Evolutionary conservation across 2,113 vertebrate genomes (phyloP).

Genomic region (Megaptera novaeangliae): DNA sequence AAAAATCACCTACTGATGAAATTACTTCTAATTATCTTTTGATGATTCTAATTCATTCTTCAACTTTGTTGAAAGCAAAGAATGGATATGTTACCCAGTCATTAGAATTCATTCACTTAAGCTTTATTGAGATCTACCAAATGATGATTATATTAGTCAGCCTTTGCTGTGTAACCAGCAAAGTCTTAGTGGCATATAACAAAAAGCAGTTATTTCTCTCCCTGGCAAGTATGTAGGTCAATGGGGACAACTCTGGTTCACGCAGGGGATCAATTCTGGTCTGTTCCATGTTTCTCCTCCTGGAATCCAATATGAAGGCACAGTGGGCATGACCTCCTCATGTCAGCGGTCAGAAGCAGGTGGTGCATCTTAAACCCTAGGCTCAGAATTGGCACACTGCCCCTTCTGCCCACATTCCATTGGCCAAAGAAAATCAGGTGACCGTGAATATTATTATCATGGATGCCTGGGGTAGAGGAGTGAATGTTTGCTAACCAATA

Average conservation of each 20-base stretch:
- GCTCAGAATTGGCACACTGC: background rate
- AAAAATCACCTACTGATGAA: background rate
- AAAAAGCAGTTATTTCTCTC: background rate
- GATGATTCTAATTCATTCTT: slow-evolving; percentile 12
- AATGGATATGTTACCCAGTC: background rate
- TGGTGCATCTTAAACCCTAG: background rate
- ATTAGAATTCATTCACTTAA: background rate
- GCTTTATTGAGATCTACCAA: background rate
- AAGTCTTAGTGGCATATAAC: background rate
- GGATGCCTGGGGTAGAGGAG: no score
- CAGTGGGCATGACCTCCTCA: background rate
- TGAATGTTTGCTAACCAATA: no score
- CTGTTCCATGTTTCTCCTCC: background rate
- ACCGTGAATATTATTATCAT: background rate
- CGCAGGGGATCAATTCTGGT: background rate
- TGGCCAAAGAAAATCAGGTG: background rate
- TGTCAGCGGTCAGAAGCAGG: background rate
- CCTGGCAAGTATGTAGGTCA: background rate
- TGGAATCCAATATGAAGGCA: background rate
- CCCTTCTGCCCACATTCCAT: background rate
- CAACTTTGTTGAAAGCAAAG: slow-evolving; percentile 14
- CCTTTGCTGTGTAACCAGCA: background rate
- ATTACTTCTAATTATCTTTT: slow-evolving; percentile 22
- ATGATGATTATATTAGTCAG: background rate
- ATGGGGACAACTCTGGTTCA: background rate